phyloP scores from a whole-genome alignment of 2,113 vertebrate species.

The Chamaetylas fuelleborni region DNA sequence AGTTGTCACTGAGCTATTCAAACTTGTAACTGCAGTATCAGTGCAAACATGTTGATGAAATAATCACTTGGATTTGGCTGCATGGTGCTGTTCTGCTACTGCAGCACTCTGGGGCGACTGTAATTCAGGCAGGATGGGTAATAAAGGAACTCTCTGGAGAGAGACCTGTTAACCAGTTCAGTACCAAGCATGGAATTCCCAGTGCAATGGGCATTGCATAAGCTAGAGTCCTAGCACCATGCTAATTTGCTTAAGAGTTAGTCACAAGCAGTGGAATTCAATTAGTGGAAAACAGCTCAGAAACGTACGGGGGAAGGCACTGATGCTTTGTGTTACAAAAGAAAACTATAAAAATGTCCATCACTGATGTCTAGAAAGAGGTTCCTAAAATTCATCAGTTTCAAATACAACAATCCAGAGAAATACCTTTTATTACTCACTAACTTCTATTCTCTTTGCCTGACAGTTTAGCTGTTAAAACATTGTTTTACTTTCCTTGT shows the following conservation, averaged over 20 bases:
- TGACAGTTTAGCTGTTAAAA: neutral
- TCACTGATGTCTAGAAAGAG: neutral
- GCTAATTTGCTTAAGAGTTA: neutral
- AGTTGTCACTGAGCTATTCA: slow-evolving; percentile 16
- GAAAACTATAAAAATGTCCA: neutral
- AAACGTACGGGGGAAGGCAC: neutral
- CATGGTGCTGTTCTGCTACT: neutral
- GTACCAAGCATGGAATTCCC: neutral
- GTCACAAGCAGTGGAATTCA: neutral
- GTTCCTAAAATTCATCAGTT: neutral
- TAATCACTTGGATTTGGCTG: neutral
- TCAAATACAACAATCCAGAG: neutral
- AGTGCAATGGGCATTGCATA: neutral
- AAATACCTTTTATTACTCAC: neutral
- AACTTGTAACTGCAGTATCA: neutral
- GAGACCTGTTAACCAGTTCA: neutral
- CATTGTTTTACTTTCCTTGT: neutral
- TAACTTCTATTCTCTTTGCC: neutral
- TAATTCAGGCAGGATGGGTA: neutral
- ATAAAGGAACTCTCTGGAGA: neutral
- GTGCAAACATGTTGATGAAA: neutral
- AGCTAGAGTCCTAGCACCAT: neutral
- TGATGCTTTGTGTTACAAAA: neutral
- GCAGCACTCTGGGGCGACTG: neutral
- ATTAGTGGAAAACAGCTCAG: neutral